These are phyloP conservation scores for Craniophora ligustri DNA, from an alignment of 2,888 invertebrate species.

Conservation along the genomic window DNA sequence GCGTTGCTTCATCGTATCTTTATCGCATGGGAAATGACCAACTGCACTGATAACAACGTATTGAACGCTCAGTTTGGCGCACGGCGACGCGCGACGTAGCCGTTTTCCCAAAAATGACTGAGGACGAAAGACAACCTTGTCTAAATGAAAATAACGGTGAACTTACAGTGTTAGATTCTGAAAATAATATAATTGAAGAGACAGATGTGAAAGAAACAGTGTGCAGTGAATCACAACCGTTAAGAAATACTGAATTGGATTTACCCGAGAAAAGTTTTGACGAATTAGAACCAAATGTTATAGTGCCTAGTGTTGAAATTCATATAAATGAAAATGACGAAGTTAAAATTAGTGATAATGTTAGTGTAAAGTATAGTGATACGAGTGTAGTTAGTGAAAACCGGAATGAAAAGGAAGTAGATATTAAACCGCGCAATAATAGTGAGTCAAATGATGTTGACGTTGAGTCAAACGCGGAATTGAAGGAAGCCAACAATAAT, in stretches of 20 bases:
- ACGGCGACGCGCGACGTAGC: conserved; percentile 22
- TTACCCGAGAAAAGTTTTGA: conserved; percentile 12
- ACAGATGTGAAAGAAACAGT: conserved; percentile 29
- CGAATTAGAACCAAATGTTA: conserved; percentile 1
- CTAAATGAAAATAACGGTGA: conserved; percentile 47
- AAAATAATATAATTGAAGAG: conserved; percentile 18
- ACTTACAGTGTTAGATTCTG: conserved; percentile 30
- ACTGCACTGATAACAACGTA: conserved; percentile 58
- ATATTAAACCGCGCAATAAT: conserved; percentile 29
- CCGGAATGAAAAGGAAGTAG: conserved; percentile 23
- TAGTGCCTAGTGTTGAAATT: conserved; percentile 10
- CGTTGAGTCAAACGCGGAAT: conserved; percentile 39
- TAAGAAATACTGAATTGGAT: conserved; percentile 37
- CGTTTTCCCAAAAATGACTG: conserved; percentile 66
- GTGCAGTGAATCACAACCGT: conserved; percentile 28
- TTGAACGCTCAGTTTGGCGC: conserved; percentile 50
- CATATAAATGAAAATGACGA: conserved; percentile 17
- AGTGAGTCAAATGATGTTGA: conserved; percentile 54
- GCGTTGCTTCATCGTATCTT: conserved; percentile 59
- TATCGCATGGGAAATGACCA: conserved; percentile 65
- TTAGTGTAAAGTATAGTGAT: conserved; percentile 13
- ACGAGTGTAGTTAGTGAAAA: conserved; percentile 3
- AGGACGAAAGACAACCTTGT: conserved; percentile 64
- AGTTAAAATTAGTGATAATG: conserved; percentile 3
- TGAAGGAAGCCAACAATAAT: conserved; percentile 36